Conservation (phyloP, 2,113 vertebrate species). For the Leptocoma aspasia region DNA sequence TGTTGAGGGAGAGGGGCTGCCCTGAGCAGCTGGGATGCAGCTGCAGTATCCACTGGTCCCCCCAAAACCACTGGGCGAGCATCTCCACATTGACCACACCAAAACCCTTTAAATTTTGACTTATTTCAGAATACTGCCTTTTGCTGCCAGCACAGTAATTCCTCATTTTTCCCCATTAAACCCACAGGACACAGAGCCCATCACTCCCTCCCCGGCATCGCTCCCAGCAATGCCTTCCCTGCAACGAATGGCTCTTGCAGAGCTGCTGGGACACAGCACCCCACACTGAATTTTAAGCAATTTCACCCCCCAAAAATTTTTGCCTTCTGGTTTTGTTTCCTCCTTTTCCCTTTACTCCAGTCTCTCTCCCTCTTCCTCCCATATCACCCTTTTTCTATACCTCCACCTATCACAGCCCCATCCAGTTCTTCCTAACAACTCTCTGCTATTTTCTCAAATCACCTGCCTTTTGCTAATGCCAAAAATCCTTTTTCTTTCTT, state of each 20-base stretch:
- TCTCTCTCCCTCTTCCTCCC: neutral
- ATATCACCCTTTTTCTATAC: neutral
- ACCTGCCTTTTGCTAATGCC: conserved; percentile 35
- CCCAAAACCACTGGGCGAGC: neutral
- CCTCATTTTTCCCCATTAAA: neutral
- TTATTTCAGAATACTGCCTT: neutral
- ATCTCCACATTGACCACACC: neutral
- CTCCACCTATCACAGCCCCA: neutral
- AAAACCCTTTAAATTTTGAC: neutral
- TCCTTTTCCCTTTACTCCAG: neutral
- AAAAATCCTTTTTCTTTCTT: conserved; percentile 9
- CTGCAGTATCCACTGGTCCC: neutral
- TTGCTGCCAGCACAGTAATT: neutral
- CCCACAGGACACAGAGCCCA: neutral
- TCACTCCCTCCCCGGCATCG: rapidly evolving
- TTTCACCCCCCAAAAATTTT: neutral
- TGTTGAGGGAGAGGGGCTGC: neutral
- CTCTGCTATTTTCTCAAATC: conserved; percentile 54
- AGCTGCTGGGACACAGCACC: neutral
- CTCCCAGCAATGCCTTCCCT: neutral
- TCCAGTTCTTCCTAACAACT: neutral
- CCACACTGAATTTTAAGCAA: neutral
- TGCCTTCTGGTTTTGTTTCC: neutral
- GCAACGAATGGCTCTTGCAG: neutral
- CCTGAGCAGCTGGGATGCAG: neutral